Base-by-base conservation (phyloP, 2,888 invertebrate genomes). In the Cryptosula pallasiana region DNA sequence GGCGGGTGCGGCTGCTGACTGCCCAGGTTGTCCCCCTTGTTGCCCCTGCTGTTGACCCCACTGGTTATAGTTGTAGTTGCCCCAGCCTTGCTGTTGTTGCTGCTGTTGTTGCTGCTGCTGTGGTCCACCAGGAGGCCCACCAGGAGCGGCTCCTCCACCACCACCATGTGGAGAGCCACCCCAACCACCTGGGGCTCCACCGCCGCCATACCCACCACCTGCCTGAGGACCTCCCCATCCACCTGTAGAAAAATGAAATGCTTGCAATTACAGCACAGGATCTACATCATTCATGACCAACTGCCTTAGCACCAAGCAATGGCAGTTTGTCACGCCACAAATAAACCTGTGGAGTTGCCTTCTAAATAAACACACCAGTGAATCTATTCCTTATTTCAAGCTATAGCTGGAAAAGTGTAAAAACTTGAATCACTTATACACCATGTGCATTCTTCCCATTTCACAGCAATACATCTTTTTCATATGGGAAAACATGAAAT, bases 51-150 rank as follows among this genome's bases (percentile, higher is more conserved):
- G 25, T 63, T 63, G 63, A 32, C 63, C 63, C 63, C 63, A 63
- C 63, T 63, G 63, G 63, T 63, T 63, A 32, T 63, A 63, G 63
- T 63, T 63, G 34, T 63, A 63, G 63, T 63, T 63, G 27, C 63
- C 63, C 63, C 63, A 63, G 5, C 63, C 63, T 32, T 63, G 63
- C n/a, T 5, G 45, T 20, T 45, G 45, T 45, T 45, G 45, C 45
- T 45, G n/a, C n/a, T n/a, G n/a, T n/a, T 55, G 55, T 55, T 20
- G 25, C 63, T 63, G 63, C 63, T 63, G 63, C n/a, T 63, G 63
- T 9, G 63, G 63, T 9, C 29, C 25, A 13, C 63, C 63, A 5
- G 25, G 25, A 29, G 63, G 57, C 23, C 57, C 57, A 9, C 45
- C 9, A 23, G 9, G 55, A 55, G 25, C 63, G 2, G 25, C 63